Evolutionary conservation across 2,888 invertebrate species (phyloP).

Genomic region (Protonemura montana): DNA sequence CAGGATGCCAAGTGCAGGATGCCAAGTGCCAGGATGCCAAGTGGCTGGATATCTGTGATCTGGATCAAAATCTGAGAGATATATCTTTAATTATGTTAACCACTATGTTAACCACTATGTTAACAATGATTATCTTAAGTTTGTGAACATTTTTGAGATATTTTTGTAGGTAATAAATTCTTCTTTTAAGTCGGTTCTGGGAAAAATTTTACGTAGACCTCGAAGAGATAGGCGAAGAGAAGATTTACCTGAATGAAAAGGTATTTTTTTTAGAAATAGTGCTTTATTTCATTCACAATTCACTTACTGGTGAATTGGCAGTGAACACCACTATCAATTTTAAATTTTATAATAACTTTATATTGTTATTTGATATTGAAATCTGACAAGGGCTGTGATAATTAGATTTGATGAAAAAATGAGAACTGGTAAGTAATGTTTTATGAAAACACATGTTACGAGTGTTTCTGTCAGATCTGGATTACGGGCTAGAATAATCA

Average conservation of each 20-base stretch:
- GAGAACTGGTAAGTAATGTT: slow-evolving; percentile 8
- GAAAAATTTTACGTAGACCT: neutral
- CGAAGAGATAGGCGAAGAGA: neutral
- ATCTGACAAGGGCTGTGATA: slow-evolving; percentile 40
- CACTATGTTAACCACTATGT: too few relatives aligned
- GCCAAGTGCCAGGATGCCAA: too few relatives aligned
- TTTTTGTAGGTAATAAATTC: too few relatives aligned
- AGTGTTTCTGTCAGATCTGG: neutral
- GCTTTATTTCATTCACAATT: neutral
- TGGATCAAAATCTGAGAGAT: too few relatives aligned
- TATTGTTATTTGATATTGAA: slow-evolving; percentile 31
- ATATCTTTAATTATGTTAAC: too few relatives aligned
- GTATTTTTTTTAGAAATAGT: neutral
- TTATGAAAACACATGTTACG: neutral
- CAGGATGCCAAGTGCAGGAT: too few relatives aligned
- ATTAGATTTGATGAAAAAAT: slow-evolving; percentile 26
- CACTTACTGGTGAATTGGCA: neutral
- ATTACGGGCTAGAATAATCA: neutral
- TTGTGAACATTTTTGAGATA: too few relatives aligned
- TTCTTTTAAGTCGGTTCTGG: too few relatives aligned
- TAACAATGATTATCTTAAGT: too few relatives aligned
- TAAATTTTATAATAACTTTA: slow-evolving; percentile 35
- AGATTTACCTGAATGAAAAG: neutral
- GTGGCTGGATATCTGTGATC: too few relatives aligned
- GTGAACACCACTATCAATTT: slow-evolving; percentile 23